Percentiles rank a stretch among this genome's conserved stretches.
These are phyloP conservation scores for Aleiodes sp. DNA, from an alignment of 1,140 invertebrate species.

Conservation along the genomic window DNA sequence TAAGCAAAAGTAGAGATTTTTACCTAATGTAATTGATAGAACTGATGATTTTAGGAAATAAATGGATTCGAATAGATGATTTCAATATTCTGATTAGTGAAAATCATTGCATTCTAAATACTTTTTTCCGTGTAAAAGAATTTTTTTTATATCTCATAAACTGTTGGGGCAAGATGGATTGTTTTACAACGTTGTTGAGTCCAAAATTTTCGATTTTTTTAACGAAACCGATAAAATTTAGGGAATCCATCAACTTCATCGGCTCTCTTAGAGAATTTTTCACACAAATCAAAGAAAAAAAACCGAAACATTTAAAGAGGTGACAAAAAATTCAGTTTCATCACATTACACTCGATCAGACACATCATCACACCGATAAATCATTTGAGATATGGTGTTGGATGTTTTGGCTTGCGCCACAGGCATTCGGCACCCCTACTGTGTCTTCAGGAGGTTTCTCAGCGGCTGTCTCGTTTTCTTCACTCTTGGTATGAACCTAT, in stretches of 20 bases:
- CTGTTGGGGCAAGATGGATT: no score
- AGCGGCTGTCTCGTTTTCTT: slow-evolving; percentile 41
- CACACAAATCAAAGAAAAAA: not conserved
- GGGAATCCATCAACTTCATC: no score
- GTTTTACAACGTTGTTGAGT: not conserved
- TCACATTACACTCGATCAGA: slow-evolving; percentile 36
- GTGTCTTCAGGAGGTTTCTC: slow-evolving; percentile 45
- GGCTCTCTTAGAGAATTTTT: not conserved
- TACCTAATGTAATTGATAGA: no score
- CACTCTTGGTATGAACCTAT: not conserved
- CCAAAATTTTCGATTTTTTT: no score
- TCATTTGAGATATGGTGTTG: slow-evolving; percentile 43
- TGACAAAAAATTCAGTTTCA: not conserved
- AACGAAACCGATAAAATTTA: no score
- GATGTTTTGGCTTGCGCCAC: slow-evolving; percentile 58
- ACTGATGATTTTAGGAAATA: no score
- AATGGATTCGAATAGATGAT: no score
- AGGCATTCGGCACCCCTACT: slow-evolving; percentile 49
- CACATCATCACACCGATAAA: slow-evolving; percentile 52
- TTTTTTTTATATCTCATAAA: no score
- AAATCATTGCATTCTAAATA: no score
- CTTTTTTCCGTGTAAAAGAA: no score
- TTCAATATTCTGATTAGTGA: no score
- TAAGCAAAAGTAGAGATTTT: no score
- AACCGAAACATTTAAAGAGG: not conserved